Evolutionary conservation across 2,113 vertebrate genomes (phyloP).

Genomic region (Albula glossodonta): DNA sequence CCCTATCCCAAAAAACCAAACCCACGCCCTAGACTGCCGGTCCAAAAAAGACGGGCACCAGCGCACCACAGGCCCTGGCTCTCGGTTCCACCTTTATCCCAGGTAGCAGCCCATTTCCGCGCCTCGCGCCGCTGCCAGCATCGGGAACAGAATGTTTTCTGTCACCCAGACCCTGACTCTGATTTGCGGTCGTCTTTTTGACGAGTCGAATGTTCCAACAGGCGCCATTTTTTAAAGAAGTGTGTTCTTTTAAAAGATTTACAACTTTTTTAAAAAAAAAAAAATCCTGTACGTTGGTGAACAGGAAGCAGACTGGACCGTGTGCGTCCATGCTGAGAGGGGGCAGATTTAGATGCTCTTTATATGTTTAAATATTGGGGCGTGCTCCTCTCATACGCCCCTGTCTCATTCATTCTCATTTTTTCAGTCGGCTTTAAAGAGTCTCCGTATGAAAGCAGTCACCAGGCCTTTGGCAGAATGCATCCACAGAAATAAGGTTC

Average conservation of each 20-base stretch:
- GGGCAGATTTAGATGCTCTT: not conserved
- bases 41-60: too few relatives aligned
- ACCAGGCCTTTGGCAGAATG: constrained; percentile 43
- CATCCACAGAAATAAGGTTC: constrained; percentile 56
- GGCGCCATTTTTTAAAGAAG: constrained; percentile 6
- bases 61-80: too few relatives aligned
- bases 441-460: constrained; percentile 44
- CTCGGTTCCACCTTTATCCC: too few relatives aligned
- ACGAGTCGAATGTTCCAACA: not conserved
- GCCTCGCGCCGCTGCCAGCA: not conserved
- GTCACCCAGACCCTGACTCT: not conserved
- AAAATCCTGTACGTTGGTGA: too few relatives aligned
- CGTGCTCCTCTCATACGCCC: constrained; percentile 29
- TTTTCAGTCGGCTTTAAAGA: constrained; percentile 30
- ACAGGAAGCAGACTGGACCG: not conserved
- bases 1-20: too few relatives aligned
- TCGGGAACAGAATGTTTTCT: constrained; percentile 12
- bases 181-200: not conserved
- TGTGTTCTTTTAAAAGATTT: not conserved
- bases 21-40: too few relatives aligned
- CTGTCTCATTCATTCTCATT: too few relatives aligned
- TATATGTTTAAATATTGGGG: constrained; percentile 18
- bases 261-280: too few relatives aligned
- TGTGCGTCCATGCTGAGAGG: not conserved
- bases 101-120: too few relatives aligned